Evolutionary conservation across 2,888 invertebrate genomes (phyloP), one percentile per base, ranked within the genome.

Genomic region (Apamea crenata): DNA sequence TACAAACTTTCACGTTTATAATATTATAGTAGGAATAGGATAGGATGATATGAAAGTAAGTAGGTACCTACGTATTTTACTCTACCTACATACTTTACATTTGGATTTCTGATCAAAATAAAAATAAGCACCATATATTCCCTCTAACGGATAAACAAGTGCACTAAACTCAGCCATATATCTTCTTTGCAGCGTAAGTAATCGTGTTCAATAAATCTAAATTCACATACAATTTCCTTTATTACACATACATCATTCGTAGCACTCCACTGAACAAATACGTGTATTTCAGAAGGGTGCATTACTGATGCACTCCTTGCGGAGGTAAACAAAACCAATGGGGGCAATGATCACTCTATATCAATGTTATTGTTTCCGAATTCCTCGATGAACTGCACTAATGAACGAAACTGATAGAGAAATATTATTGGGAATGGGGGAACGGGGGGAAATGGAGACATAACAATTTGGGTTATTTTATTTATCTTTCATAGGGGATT

Each of bases 271-370:
- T 92, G 93, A 94, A 92, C 90, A 92, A 91, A 91, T 92, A 90
- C 89, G 77, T 90, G 90, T 90, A 91, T 90, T 90, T 90, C 85
- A 89, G 92, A 92, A 84, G 96, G 96, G 96, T 96, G 96, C 95
- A 96, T 96, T 91, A 85, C 89, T 95, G 93, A 96, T 96, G 94
- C 91, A 93, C 92, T 93, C 86, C 88, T 84, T 83, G 82, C 56
- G 86, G 83, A 85, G 81, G 90, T 81, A 93, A 93, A 92, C 91
- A 93, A 93, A 90, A 90, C 89, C 72, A 68, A 83, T 88, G 83
- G 88, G 91, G 93, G 92, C 88, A 91, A 87, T 91, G 90, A 92
- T 89, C 91, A 91, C 88, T 91, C 87, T 90, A 90, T 90, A 92
- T 89, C 90, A 92, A 93, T 92, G 90, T 93, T 94, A 91, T 92